These are phyloP conservation scores for Tetrapedia diversipes DNA, from an alignment of 2,888 invertebrate genomes.

Conservation along the genomic window DNA sequence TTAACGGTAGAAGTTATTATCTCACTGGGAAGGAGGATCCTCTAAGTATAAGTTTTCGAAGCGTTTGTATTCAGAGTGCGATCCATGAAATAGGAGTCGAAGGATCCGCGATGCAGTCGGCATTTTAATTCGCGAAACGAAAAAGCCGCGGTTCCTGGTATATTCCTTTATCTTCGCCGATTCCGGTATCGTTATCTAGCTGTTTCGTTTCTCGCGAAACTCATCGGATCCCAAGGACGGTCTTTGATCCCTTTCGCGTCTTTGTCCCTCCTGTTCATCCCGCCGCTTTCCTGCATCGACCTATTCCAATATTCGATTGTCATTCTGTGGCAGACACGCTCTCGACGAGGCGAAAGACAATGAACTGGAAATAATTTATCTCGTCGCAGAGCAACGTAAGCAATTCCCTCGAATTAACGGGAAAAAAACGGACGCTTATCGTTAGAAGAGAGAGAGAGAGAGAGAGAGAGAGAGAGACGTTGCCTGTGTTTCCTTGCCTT, in stretches of 20 bases:
- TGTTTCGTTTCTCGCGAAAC: slow-evolving; percentile 27
- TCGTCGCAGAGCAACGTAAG: not conserved
- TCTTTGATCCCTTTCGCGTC: slow-evolving; percentile 35
- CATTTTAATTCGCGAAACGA: slow-evolving; percentile 71
- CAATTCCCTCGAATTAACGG: not conserved
- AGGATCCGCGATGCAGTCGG: slow-evolving; percentile 69
- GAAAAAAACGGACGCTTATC: not conserved
- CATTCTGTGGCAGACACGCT: slow-evolving; percentile 16
- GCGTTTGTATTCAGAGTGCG: slow-evolving; percentile 71
- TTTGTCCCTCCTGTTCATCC: slow-evolving; percentile 14
- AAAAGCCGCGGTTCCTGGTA: slow-evolving; percentile 15
- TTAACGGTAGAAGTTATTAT: not conserved
- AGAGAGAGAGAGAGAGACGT: not conserved
- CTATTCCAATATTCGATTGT: slow-evolving; percentile 19
- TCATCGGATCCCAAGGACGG: slow-evolving; percentile 51
- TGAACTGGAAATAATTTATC: slow-evolving; percentile 14
- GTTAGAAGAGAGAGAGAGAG: not conserved
- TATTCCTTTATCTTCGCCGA: slow-evolving; percentile 30
- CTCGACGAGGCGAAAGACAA: slow-evolving; percentile 14
- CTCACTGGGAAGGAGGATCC: slow-evolving; percentile 3
- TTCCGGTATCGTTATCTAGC: slow-evolving; percentile 20
- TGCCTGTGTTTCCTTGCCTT: too few relatives aligned
- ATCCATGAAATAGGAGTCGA: slow-evolving; percentile 64
- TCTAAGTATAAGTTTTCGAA: not conserved
- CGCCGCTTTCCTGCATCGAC: not conserved